Evolutionary conservation across 2,888 invertebrate species (phyloP).

Genomic region (Microctonus hyperodae): DNA sequence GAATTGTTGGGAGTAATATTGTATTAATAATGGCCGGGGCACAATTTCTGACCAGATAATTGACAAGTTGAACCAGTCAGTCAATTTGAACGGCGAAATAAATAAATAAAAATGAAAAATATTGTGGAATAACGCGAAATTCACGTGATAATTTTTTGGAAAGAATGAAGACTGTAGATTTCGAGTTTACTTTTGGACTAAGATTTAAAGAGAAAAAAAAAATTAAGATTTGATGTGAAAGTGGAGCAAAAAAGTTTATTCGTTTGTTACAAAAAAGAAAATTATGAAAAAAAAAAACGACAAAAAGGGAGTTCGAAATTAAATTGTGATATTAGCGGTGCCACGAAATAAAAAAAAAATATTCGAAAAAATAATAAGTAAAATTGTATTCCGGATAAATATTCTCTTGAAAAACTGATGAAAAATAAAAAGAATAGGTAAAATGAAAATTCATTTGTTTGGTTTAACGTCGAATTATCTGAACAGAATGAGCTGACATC

Average conservation of each 20-base stretch:
- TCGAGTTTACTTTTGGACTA: constrained; percentile 27
- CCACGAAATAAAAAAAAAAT: constrained; percentile 35
- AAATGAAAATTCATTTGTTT: constrained; percentile 23
- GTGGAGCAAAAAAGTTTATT: constrained; percentile 27
- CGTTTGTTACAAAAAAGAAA: constrained; percentile 28
- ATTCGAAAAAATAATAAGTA: constrained; percentile 1
- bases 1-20: constrained; percentile 29
- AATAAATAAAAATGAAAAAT: constrained; percentile 18
- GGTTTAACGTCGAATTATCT: constrained; percentile 44
- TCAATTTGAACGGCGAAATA: constrained; percentile 26
- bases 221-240: constrained; percentile 23
- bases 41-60: constrained; percentile 51
- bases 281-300: constrained; percentile 23
- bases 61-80: constrained; percentile 42
- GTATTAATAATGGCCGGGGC: constrained; percentile 37
- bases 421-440: too few relatives aligned
- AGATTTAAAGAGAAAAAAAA: constrained; percentile 27
- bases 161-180: constrained; percentile 28
- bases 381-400: constrained; percentile 22
- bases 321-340: constrained; percentile 43
- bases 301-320: constrained; percentile 33
- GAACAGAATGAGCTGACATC: constrained; percentile 52
- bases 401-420: constrained; percentile 23
- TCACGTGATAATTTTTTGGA: constrained; percentile 17
- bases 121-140: constrained; percentile 10